Evolutionary conservation across 2,797 vertebrate species (phyloP).

Genomic region (Tinamus major): DNA sequence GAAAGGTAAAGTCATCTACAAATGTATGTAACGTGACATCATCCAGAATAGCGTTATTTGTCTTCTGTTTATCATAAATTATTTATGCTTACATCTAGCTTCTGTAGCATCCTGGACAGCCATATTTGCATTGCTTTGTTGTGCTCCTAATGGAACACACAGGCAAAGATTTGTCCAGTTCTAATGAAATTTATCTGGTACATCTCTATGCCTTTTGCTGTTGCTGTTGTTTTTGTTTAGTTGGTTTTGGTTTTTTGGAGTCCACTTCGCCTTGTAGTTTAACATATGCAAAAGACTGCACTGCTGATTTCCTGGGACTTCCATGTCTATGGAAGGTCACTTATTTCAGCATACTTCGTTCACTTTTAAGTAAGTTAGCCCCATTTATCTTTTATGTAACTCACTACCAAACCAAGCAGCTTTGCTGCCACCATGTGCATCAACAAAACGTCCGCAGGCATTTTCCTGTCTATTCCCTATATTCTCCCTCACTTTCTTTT

Average conservation of each 20-base stretch:
- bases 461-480: background rate
- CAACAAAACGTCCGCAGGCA: background rate
- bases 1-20: background rate
- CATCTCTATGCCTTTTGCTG: background rate
- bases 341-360: background rate
- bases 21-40: rapidly evolving
- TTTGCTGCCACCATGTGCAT: background rate
- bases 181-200: background rate
- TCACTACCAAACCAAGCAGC: background rate
- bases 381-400: constrained; percentile 18
- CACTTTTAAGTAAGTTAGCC: background rate
- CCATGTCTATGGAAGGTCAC: background rate
- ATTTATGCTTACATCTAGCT: background rate
- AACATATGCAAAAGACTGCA: background rate
- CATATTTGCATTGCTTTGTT: background rate
- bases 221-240: too few species aligned
- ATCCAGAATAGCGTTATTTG: background rate
- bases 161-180: background rate
- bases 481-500: background rate
- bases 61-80: background rate
- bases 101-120: background rate
- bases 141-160: background rate
- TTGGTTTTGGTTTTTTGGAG: background rate
- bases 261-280: background rate
- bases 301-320: background rate